Conservation (phyloP, 2,888 invertebrate species). For the Aleiodes alternator region DNA sequence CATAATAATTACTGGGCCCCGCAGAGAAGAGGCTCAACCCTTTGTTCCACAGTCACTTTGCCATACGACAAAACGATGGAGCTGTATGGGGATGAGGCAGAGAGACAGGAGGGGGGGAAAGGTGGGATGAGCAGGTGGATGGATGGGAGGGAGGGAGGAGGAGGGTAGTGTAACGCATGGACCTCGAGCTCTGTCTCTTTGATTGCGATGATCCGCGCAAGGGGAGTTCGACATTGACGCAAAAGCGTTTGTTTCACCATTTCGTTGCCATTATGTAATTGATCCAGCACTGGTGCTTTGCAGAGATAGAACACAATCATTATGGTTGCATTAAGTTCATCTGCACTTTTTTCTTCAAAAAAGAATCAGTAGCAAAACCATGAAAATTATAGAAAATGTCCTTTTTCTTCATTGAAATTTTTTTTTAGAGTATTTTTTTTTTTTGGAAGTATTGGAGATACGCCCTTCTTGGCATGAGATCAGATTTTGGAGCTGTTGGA, state of each 20-base stretch:
- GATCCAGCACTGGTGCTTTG: slow-evolving; percentile 64
- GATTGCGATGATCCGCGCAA: slow-evolving; percentile 20
- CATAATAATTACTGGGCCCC: slow-evolving; percentile 74
- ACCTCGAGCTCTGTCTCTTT: slow-evolving; percentile 44
- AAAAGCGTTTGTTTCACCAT: slow-evolving; percentile 68
- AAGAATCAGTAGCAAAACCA: neutral
- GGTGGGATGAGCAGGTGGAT: slow-evolving; percentile 29
- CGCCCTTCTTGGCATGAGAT: too few relatives aligned
- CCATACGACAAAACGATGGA: slow-evolving; percentile 49
- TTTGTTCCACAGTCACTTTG: slow-evolving; percentile 75
- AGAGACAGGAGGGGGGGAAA: slow-evolving; percentile 1
- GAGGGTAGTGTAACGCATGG: slow-evolving; percentile 3
- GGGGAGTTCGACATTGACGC: neutral
- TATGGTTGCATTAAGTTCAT: neutral
- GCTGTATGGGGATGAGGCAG: slow-evolving; percentile 45
- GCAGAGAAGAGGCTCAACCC: slow-evolving; percentile 74
- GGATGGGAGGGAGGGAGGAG: slow-evolving; percentile 47
- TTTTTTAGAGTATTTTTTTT: too few relatives aligned
- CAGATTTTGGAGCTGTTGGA: too few relatives aligned
- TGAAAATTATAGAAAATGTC: too few relatives aligned
- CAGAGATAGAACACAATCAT: slow-evolving; percentile 53
- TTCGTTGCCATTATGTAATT: slow-evolving; percentile 70
- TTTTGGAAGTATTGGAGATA: too few relatives aligned
- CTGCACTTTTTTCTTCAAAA: neutral
- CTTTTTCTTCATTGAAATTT: too few relatives aligned